These are phyloP conservation scores for Hydrotaea cyrtoneurina DNA, from an alignment of 2,888 invertebrate species.

Conservation along the genomic window DNA sequence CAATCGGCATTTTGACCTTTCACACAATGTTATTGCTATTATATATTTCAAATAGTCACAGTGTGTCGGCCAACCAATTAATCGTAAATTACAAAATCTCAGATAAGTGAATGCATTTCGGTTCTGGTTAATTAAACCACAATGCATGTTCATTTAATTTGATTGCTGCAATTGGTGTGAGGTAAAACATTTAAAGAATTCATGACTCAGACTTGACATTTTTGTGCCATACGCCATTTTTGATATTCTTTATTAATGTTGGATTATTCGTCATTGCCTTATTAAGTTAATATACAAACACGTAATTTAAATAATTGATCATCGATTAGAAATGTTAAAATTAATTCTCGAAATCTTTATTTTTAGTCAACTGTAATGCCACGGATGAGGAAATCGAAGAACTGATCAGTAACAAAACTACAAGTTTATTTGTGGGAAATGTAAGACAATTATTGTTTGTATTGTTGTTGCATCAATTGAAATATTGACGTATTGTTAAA, in stretches of 20 bases:
- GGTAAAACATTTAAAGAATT: too few species aligned
- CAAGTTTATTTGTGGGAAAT: slow-evolving; percentile 80
- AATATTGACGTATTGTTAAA: slow-evolving; percentile 50
- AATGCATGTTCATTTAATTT: background rate
- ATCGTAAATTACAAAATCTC: background rate
- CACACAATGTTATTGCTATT: too few species aligned
- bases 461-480: background rate
- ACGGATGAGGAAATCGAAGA: slow-evolving; percentile 80
- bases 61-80: too few species aligned
- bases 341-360: background rate
- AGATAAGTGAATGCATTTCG: background rate
- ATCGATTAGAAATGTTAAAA: too few species aligned
- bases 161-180: background rate
- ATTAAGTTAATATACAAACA: too few species aligned
- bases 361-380: slow-evolving; percentile 78
- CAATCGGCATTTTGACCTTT: too few species aligned
- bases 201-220: too few species aligned
- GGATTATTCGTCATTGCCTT: too few species aligned
- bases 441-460: slow-evolving; percentile 71
- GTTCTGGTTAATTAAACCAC: background rate
- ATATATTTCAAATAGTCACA: too few species aligned
- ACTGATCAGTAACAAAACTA: slow-evolving; percentile 79
- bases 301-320: too few species aligned
- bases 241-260: too few species aligned
- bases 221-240: too few species aligned